Conservation (phyloP, 2,888 invertebrate species). For the Acleris laterana region DNA sequence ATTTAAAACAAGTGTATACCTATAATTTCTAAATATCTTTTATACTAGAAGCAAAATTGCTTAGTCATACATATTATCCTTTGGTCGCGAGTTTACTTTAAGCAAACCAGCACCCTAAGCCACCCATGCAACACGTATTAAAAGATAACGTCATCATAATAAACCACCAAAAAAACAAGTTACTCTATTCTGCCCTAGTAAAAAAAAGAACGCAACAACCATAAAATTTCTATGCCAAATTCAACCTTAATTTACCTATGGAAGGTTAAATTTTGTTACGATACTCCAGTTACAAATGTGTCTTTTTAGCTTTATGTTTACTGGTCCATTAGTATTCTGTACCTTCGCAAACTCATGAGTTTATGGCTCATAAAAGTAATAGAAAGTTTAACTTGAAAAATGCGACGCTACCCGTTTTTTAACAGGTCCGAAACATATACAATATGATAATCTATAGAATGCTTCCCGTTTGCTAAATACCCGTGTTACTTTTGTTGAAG, state of each 20-base stretch:
- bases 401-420: constrained; percentile 14
- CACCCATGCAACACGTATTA: background rate
- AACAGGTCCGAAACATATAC: constrained; percentile 6
- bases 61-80: no score
- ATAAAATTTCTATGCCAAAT: no score
- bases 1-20: no score
- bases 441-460: background rate
- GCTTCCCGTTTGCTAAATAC: background rate
- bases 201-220: no score
- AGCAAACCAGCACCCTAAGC: no score
- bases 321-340: constrained; percentile 27
- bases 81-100: no score
- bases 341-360: constrained; percentile 30
- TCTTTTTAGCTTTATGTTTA: constrained; percentile 7
- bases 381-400: constrained; percentile 31
- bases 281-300: no score
- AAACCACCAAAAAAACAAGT: constrained; percentile 13
- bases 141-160: constrained; percentile 12
- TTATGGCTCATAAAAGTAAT: constrained; percentile 35
- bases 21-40: no score
- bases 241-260: no score
- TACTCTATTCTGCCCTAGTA: background rate
- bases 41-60: no score
- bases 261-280: no score
- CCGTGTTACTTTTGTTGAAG: background rate